Evolutionary conservation across 1,140 invertebrate species (phyloP).

Genomic region (Pogonomyrmex barbatus): DNA sequence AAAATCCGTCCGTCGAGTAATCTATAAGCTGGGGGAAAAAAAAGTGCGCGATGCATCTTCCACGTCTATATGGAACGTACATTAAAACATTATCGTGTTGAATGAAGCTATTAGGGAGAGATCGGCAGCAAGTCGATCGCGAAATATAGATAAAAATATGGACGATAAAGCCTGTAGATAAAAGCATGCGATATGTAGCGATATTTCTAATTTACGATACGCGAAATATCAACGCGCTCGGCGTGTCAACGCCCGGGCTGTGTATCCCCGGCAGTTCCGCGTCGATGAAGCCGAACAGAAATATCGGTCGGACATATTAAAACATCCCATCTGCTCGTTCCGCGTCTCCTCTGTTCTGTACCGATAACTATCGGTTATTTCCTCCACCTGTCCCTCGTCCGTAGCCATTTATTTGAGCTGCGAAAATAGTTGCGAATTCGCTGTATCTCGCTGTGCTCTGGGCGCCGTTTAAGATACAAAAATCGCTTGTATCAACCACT

Average conservation of each 20-base stretch:
- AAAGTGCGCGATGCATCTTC: neutral
- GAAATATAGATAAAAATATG: conserved; percentile 18
- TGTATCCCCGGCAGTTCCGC: conserved; percentile 27
- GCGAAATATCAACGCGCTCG: conserved; percentile 33
- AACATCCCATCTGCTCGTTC: conserved; percentile 48
- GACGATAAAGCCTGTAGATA: neutral
- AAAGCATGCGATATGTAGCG: neutral
- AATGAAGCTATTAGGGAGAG: neutral
- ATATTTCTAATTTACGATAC: conserved; percentile 49
- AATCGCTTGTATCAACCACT: neutral
- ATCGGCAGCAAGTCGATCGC: neutral
- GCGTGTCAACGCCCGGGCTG: conserved; percentile 14
- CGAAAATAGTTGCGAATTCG: conserved; percentile 34
- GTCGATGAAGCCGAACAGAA: conserved; percentile 37
- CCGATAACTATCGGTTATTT: conserved; percentile 57
- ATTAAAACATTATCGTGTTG: conserved; percentile 8
- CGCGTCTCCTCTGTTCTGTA: conserved; percentile 6
- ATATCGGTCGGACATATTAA: conserved; percentile 57
- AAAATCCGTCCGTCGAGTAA: conserved; percentile 7
- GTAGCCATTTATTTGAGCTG: neutral
- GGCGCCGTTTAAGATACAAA: neutral
- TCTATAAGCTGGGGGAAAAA: neutral
- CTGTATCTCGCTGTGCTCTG: neutral
- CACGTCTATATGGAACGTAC: neutral
- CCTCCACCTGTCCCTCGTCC: conserved; percentile 39